Percentiles rank a stretch among this genome's conserved stretches.
These are phyloP conservation scores for Hoplodrina blanda DNA, from an alignment of 2,888 invertebrate genomes.

Conservation along the genomic window DNA sequence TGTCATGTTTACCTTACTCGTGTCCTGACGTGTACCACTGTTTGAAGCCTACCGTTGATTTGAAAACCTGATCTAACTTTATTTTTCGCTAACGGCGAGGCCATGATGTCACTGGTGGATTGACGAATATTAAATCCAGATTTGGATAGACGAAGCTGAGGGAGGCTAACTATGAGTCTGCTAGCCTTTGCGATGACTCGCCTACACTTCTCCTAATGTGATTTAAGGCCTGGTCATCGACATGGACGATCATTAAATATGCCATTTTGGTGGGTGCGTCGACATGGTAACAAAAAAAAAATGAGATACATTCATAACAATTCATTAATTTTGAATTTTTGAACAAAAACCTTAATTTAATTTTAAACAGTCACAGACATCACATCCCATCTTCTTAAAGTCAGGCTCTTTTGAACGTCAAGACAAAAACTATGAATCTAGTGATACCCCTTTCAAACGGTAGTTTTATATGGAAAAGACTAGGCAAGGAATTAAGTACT, in stretches of 20 bases:
- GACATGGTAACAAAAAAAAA: background rate
- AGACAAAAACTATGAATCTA: too few relatives aligned
- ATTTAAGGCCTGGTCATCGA: conserved; percentile 38
- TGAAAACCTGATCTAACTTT: conserved; percentile 37
- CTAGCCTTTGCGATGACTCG: conserved; percentile 86
- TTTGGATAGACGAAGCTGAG: conserved; percentile 81
- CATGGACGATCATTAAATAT: conserved; percentile 23
- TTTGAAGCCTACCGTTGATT: conserved; percentile 54
- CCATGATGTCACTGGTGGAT: conserved; percentile 75
- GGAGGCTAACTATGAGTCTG: conserved; percentile 79
- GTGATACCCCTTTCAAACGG: too few relatives aligned
- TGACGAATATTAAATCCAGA: conserved; percentile 81
- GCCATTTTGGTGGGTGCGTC: background rate
- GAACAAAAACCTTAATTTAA: background rate
- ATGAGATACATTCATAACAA: conserved; percentile 4
- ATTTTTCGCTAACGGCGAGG: conserved; percentile 50
- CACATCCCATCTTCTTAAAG: too few relatives aligned
- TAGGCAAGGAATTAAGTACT: too few relatives aligned
- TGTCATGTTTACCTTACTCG: conserved; percentile 71
- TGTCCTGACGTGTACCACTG: conserved; percentile 43
- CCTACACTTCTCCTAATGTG: conserved; percentile 73
- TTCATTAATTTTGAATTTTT: conserved; percentile 10
- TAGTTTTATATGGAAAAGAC: too few relatives aligned
- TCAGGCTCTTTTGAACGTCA: too few relatives aligned
- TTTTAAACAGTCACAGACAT: too few relatives aligned